Conservation (phyloP, 2,113 vertebrate species). For the Monarcha castaneiventris region DNA sequence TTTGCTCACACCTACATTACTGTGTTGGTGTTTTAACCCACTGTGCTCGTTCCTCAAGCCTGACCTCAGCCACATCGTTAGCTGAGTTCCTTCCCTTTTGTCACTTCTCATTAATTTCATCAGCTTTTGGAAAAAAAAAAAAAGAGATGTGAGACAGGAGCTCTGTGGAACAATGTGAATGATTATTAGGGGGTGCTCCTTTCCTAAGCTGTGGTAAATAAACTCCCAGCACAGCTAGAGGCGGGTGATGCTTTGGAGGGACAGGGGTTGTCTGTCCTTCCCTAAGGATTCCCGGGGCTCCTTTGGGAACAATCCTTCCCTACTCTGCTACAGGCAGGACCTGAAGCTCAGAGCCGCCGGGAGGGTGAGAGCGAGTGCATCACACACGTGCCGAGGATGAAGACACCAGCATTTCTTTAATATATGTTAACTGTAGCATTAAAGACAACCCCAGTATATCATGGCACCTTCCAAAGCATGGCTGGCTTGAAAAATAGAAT, state of each 20-base stretch:
- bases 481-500: constrained; percentile 12
- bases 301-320: neutral
- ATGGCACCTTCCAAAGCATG: neutral
- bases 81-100: constrained; percentile 37
- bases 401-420: neutral
- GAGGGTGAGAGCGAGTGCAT: neutral
- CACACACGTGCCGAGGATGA: neutral
- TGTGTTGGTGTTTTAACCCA: constrained; percentile 59
- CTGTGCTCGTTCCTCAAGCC: constrained; percentile 16
- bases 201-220: neutral
- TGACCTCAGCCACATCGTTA: constrained; percentile 43
- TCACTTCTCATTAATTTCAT: constrained; percentile 64
- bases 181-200: neutral
- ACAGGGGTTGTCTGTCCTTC: neutral
- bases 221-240: neutral
- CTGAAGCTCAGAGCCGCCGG: neutral
- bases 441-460: constrained; percentile 29
- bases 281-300: neutral
- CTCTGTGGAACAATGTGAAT: neutral
- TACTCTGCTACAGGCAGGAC: neutral
- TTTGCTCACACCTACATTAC: constrained; percentile 68
- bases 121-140: neutral
- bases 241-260: neutral
- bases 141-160: neutral
- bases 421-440: constrained; percentile 33